Percentiles rank a stretch among this genome's conserved stretches.
These are phyloP conservation scores for Eufriesea mexicana DNA, from an alignment of 1,140 invertebrate genomes.

Conservation along the genomic window DNA sequence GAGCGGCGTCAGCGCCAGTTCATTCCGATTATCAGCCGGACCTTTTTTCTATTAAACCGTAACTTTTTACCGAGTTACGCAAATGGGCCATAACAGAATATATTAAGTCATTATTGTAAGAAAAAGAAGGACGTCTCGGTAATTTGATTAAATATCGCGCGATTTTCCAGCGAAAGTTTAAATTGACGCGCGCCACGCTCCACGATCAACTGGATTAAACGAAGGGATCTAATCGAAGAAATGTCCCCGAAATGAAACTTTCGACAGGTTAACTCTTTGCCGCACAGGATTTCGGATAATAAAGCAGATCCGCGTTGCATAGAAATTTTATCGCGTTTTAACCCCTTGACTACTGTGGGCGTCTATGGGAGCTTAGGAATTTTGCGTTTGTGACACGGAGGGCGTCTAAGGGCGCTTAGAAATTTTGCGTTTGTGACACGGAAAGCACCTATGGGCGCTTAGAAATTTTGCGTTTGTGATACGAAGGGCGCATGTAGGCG, in stretches of 20 bases:
- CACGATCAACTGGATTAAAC: background rate
- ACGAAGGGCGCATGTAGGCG: no score
- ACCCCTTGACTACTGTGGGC: no score
- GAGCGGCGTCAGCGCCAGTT: conserved; percentile 24
- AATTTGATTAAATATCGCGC: background rate
- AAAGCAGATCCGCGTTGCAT: no score
- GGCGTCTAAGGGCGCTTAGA: no score
- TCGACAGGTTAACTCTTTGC: background rate
- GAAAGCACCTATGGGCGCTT: no score
- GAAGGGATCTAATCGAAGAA: background rate
- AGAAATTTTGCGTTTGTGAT: no score
- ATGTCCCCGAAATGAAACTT: background rate
- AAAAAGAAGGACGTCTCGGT: background rate
- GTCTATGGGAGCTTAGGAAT: no score
- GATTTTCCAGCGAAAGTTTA: background rate
- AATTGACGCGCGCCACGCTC: background rate
- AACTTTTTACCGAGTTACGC: conserved; percentile 33
- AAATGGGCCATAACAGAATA: conserved; percentile 23
- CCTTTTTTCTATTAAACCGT: conserved; percentile 17
- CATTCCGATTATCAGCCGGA: conserved; percentile 21
- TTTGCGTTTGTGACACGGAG: no score
- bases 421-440: no score
- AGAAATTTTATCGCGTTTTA: no score
- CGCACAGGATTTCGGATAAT: no score
- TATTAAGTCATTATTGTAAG: conserved; percentile 12